Evolutionary conservation across 2,888 invertebrate genomes (phyloP).

Genomic region (Rhagonycha fulva): DNA sequence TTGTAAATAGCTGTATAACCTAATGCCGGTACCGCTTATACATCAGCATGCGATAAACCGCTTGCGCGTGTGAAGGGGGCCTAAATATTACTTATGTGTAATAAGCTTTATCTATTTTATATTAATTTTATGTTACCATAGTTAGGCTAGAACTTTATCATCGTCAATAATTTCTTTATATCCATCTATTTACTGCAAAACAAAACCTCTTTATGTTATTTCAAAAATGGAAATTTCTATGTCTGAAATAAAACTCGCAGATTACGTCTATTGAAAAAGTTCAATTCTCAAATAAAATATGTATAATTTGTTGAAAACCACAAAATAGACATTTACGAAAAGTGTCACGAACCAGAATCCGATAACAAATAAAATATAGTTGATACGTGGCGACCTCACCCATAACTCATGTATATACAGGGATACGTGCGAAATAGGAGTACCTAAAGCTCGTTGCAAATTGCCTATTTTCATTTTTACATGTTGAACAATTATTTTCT

Average conservation of each 20-base stretch:
- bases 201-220: neutral
- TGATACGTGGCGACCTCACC: slow-evolving; percentile 53
- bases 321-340: slow-evolving; percentile 53
- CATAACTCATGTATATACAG: slow-evolving; percentile 55
- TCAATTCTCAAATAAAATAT: slow-evolving; percentile 40
- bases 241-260: neutral
- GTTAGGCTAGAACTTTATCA: neutral
- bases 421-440: slow-evolving; percentile 54
- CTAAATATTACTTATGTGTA: neutral
- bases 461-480: slow-evolving; percentile 51
- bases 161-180: neutral
- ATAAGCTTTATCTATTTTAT: neutral
- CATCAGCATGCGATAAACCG: neutral
- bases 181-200: too few relatives aligned
- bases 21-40: neutral
- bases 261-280: slow-evolving; percentile 5
- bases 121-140: neutral
- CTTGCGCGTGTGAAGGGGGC: neutral
- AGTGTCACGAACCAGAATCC: slow-evolving; percentile 55
- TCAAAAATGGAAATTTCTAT: neutral
- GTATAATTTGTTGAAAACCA: slow-evolving; percentile 54
- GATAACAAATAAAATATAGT: slow-evolving; percentile 58
- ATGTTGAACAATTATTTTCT: neutral
- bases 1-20: neutral
- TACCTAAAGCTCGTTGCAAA: slow-evolving; percentile 52